Conservation (phyloP, 2,797 vertebrate genomes). For the Rhinoraja longicauda region DNA sequence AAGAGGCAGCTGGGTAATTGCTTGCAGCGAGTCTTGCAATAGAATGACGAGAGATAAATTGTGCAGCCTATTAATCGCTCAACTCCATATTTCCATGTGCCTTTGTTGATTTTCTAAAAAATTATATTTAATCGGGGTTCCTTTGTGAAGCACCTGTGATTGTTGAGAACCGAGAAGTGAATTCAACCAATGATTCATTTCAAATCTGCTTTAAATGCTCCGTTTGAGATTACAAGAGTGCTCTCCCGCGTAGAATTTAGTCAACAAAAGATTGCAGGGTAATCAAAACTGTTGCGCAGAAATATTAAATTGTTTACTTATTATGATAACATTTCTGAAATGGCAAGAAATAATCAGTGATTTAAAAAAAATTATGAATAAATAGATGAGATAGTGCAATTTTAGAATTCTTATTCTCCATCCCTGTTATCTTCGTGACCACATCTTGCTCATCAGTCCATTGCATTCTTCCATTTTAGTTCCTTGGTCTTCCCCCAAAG, state of each 20-base stretch:
- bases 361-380: neutral
- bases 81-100: neutral
- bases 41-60: neutral
- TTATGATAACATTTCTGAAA: neutral
- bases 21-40: neutral
- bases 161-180: neutral
- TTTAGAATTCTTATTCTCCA: neutral
- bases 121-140: neutral
- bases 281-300: neutral
- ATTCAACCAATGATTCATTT: neutral
- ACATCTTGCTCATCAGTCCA: neutral
- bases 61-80: neutral
- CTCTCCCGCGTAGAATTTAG: neutral
- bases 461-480: neutral
- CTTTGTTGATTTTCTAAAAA: neutral
- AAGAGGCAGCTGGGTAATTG: neutral
- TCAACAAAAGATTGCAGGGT: neutral
- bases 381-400: neutral
- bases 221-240: neutral
- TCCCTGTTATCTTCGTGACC: too few species aligned
- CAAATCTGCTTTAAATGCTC: neutral
- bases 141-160: neutral
- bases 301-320: neutral
- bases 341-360: neutral
- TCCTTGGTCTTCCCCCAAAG: neutral